Base-by-base conservation (phyloP, 2,113 vertebrate species). In the Aramus guarauna region DNA sequence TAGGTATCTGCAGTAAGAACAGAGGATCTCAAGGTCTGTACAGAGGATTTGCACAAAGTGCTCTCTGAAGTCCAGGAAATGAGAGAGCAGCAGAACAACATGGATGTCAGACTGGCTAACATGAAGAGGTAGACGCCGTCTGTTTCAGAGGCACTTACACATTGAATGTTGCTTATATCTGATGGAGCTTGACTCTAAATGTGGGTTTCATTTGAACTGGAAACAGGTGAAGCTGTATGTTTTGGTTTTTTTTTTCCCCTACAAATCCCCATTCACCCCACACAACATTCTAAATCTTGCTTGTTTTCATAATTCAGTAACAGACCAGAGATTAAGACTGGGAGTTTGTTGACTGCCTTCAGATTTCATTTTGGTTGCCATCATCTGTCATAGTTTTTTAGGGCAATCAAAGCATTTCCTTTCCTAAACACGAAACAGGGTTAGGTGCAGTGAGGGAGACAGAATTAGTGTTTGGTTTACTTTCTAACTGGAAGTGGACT, bases 11-110 rank as follows among this genome's bases (percentile, higher is more conserved):
- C 97, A 39, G 94, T 98, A 68, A 98, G 97, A 94, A 87, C 74
- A 9, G 97, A 98, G 48, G 97, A 98, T 56, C 56, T 96, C 76
- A 96, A 95, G 86, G 92, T 97, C 48, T 96, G 94, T 41, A 72
- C 91, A 0, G 94, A 98, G 36, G 96, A 98, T 55, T 88, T 98
- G 79, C 98, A 98, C 86, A 98, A 96, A 92, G 96, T 97, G 20
- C 93, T 98, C 23, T 93, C 96, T 26, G 97, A 98, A 71, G 84
- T 98, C 52, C 96, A 97, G 87, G 96, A 98, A 36, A 96, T 98
- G 92, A 97, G 87, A 56, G 95, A 97, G 73, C 97, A 97, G 68
- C 97, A 98, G 64, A 96, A 39, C 60, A 97, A 93, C 72, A 96
- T 98, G 97, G 96, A 98, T 60, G 39, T 75, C 83, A 97, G 92